Conservation (phyloP, 2,113 vertebrate genomes). For the Lepisosteus osseus region DNA sequence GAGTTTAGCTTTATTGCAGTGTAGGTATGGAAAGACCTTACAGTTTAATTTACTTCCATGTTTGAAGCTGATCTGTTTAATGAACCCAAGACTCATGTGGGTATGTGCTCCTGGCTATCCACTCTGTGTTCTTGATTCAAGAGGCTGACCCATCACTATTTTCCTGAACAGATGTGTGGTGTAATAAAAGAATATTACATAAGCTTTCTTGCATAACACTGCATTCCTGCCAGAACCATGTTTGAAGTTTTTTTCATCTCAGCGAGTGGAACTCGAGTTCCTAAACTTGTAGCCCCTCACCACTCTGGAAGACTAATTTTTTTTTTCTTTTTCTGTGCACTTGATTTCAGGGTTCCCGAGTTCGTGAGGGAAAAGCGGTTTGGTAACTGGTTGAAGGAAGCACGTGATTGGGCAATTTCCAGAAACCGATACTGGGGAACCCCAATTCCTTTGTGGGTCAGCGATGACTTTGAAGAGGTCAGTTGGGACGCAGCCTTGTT, state of each 20-base stretch:
- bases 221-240: conserved; percentile 11
- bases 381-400: conserved; percentile 95
- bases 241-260: background rate
- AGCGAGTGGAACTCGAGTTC: background rate
- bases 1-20: too few species aligned
- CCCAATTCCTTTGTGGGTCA: conserved; percentile 95
- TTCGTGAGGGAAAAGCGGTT: conserved; percentile 94
- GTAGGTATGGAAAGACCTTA: too few species aligned
- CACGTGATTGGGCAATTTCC: conserved; percentile 91
- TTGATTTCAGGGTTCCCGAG: conserved; percentile 83
- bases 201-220: conserved; percentile 14
- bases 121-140: background rate
- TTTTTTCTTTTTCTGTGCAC: background rate
- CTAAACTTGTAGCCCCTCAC: background rate
- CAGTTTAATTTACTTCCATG: too few species aligned
- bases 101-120: background rate
- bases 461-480: conserved; percentile 90
- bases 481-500: conserved; percentile 13
- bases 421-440: conserved; percentile 98
- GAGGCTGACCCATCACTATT: background rate
- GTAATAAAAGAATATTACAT: background rate
- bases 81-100: too few species aligned
- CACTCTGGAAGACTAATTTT: background rate
- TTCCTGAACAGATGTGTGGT: conserved; percentile 5
- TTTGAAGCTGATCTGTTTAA: too few species aligned